Conservation (phyloP, 2,888 invertebrate genomes). For the Uropetala carovei region DNA sequence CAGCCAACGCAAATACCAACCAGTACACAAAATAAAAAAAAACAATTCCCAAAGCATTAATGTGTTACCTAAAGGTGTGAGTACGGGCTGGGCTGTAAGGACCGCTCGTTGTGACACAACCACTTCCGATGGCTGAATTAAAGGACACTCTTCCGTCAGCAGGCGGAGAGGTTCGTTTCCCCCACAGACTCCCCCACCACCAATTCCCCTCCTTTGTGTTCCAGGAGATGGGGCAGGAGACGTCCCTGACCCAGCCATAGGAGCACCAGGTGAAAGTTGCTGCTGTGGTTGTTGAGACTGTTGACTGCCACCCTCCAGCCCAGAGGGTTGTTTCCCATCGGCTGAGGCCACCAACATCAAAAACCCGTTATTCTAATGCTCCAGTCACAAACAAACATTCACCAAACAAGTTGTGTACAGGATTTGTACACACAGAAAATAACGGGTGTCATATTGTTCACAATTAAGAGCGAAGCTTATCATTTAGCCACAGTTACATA, state of each 20-base stretch:
- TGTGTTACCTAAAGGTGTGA: constrained; percentile 84
- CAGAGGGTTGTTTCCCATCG: constrained; percentile 68
- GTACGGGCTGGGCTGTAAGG: constrained; percentile 85
- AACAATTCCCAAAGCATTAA: constrained; percentile 19
- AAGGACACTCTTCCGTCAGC: constrained; percentile 80
- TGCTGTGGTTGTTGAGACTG: constrained; percentile 67
- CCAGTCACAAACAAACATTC: constrained; percentile 14
- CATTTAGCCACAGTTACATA: background rate
- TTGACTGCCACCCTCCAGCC: constrained; percentile 67
- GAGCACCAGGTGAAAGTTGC: constrained; percentile 67
- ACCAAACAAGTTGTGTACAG: background rate
- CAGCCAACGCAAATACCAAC: background rate
- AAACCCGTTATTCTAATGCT: constrained; percentile 47
- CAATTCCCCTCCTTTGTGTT: constrained; percentile 69
- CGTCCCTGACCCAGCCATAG: constrained; percentile 69
- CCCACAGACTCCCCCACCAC: constrained; percentile 68
- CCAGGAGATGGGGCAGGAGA: constrained; percentile 67
- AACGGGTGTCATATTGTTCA: background rate
- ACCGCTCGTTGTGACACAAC: constrained; percentile 84
- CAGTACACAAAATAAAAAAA: background rate
- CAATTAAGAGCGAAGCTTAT: background rate
- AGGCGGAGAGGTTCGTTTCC: constrained; percentile 76
- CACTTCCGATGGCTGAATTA: constrained; percentile 85
- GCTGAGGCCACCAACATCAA: constrained; percentile 66
- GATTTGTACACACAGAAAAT: background rate